A percentile compares a stretch with the other conserved stretches of the same genome.
phyloP scores from a whole-genome alignment of 2,113 vertebrate species.

The Lucifuga dentata region DNA sequence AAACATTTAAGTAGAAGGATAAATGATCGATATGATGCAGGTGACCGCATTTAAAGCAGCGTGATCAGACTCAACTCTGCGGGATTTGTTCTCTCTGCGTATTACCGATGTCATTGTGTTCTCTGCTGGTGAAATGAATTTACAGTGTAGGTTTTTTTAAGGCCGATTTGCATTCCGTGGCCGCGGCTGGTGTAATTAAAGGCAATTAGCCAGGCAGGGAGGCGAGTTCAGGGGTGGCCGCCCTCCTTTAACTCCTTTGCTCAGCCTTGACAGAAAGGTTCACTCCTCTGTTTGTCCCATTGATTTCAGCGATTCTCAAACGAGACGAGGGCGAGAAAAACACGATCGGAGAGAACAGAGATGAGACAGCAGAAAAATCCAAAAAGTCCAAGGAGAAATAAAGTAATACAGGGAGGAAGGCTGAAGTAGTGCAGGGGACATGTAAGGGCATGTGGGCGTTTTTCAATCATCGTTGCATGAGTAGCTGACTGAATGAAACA shows the following conservation, averaged over 20 bases:
- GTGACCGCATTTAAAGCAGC: slow-evolving; percentile 39
- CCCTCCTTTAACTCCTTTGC: slow-evolving; percentile 66
- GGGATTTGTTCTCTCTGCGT: slow-evolving; percentile 9
- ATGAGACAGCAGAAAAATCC: neutral
- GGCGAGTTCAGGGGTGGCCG: slow-evolving; percentile 72
- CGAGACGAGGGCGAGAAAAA: slow-evolving; percentile 35
- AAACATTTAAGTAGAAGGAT: neutral
- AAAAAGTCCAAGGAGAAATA: neutral
- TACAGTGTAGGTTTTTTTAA: slow-evolving; percentile 20
- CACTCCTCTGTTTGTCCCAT: slow-evolving; percentile 57
- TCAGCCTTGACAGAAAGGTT: slow-evolving; percentile 66
- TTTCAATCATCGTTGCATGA: too few relatives aligned
- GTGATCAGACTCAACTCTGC: slow-evolving; percentile 20
- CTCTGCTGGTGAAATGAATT: slow-evolving; percentile 36
- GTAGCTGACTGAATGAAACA: neutral
- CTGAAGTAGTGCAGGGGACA: neutral
- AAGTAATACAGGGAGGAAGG: neutral
- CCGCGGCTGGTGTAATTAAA: slow-evolving; percentile 66
- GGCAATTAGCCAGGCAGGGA: slow-evolving; percentile 66
- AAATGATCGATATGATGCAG: slow-evolving; percentile 39
- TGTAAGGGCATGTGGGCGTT: neutral
- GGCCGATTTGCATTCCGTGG: slow-evolving; percentile 65
- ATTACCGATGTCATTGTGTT: slow-evolving; percentile 31
- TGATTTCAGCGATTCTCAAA: slow-evolving; percentile 65
- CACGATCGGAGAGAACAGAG: neutral